phyloP scores from a whole-genome alignment of 2,888 invertebrate species.

The Hirtodrosophila histrioides region DNA sequence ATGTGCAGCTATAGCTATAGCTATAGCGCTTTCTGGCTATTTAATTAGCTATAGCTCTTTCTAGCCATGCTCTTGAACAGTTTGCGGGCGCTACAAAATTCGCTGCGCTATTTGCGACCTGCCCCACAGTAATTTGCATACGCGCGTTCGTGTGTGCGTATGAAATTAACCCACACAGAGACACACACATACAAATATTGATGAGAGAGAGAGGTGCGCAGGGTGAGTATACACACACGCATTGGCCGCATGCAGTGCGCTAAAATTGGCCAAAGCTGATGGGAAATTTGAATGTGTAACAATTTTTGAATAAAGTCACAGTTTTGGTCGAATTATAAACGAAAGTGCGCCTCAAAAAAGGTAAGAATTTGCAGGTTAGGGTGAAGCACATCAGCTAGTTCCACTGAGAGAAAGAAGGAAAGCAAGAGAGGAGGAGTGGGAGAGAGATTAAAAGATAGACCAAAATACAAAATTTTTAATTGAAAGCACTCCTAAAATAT shows the following conservation, averaged over 20 bases:
- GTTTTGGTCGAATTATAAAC: conserved; percentile 29
- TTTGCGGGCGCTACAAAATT: conserved; percentile 35
- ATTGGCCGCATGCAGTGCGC: conserved; percentile 52
- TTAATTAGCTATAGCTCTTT: conserved; percentile 31
- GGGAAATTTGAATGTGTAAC: conserved; percentile 57
- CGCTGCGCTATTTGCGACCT: conserved; percentile 68
- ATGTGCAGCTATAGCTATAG: conserved; percentile 6
- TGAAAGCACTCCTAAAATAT: no score
- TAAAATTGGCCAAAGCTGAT: conserved; percentile 54
- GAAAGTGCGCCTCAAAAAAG: background rate
- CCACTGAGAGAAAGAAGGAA: no score
- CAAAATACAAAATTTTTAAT: no score
- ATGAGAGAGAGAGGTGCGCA: conserved; percentile 6
- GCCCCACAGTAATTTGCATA: conserved; percentile 74
- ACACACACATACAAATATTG: conserved; percentile 2
- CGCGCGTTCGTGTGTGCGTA: conserved; percentile 51
- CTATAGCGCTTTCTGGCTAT: conserved; percentile 15
- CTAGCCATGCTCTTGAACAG: conserved; percentile 56
- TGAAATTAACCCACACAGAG: conserved; percentile 42
- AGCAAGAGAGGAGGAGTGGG: no score
- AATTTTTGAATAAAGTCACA: conserved; percentile 54
- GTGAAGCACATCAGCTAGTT: no score
- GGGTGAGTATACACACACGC: conserved; percentile 25
- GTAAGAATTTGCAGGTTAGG: no score
- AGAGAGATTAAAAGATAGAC: no score